These are phyloP conservation scores for Chionoecetes opilio DNA, from an alignment of 1,140 invertebrate genomes.

Conservation along the genomic window DNA sequence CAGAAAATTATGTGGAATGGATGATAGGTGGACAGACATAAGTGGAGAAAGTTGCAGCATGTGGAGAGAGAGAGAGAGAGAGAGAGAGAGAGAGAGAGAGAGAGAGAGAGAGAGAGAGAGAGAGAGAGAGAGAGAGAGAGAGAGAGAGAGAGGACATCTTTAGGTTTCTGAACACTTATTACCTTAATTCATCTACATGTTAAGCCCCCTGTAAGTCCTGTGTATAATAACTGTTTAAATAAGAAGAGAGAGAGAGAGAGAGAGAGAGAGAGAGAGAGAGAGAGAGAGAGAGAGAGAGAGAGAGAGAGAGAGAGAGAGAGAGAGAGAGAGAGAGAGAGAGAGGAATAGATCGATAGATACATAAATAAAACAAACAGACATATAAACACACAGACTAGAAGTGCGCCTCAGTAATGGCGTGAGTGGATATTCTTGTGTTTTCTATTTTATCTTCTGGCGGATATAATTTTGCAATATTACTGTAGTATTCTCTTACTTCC, in stretches of 20 bases:
- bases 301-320: background rate
- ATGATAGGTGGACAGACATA: no score
- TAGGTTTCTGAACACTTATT: no score
- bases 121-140: slow-evolving; percentile 59
- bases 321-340: background rate
- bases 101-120: slow-evolving; percentile 60
- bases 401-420: background rate
- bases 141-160: slow-evolving; percentile 3
- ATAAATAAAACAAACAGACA: background rate
- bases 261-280: background rate
- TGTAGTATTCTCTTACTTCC: background rate
- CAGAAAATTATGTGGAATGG: no score
- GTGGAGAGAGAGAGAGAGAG: slow-evolving; percentile 38
- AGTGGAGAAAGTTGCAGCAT: background rate
- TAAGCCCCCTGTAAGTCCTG: no score
- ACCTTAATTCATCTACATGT: no score
- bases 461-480: background rate
- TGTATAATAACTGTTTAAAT: no score
- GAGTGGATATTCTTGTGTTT: background rate
- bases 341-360: background rate
- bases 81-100: slow-evolving; percentile 58
- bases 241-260: no score
- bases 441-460: background rate
- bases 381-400: background rate
- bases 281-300: background rate